Evolutionary conservation across 2,888 invertebrate species (phyloP).

Genomic region (Phortica magna): DNA sequence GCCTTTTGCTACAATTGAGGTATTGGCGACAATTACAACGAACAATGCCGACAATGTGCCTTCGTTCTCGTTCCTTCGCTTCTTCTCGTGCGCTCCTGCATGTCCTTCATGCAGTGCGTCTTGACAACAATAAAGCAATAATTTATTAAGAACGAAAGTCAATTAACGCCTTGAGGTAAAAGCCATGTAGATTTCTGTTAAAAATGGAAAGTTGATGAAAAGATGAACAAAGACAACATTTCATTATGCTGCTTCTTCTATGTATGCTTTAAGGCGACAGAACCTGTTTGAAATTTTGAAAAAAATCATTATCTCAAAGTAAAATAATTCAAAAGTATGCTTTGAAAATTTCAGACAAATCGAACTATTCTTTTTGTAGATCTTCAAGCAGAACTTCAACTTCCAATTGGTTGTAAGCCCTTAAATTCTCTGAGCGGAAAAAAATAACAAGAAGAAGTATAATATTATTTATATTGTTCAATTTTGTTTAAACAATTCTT

Average conservation of each 20-base stretch:
- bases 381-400: no score
- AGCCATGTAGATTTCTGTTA: not conserved
- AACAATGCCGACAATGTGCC: constrained; percentile 7
- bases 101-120: constrained; percentile 1
- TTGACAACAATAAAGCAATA: constrained; percentile 16
- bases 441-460: not conserved
- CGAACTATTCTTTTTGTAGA: no score
- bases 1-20: constrained; percentile 13
- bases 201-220: not conserved
- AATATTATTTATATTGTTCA: constrained; percentile 4
- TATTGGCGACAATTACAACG: constrained; percentile 20
- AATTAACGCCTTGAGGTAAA: constrained; percentile 9
- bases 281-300: no score
- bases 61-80: not conserved
- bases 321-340: no score
- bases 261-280: no score
- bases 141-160: constrained; percentile 32
- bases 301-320: no score
- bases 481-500: constrained; percentile 13
- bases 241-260: no score
- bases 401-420: no score
- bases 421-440: no score
- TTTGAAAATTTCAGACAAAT: no score
- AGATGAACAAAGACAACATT: not conserved
- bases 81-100: no score